Percentiles rank a stretch among this genome's conserved stretches.
phyloP scores from a whole-genome alignment of 2,113 vertebrate species.

The Rhinogobius similis region DNA sequence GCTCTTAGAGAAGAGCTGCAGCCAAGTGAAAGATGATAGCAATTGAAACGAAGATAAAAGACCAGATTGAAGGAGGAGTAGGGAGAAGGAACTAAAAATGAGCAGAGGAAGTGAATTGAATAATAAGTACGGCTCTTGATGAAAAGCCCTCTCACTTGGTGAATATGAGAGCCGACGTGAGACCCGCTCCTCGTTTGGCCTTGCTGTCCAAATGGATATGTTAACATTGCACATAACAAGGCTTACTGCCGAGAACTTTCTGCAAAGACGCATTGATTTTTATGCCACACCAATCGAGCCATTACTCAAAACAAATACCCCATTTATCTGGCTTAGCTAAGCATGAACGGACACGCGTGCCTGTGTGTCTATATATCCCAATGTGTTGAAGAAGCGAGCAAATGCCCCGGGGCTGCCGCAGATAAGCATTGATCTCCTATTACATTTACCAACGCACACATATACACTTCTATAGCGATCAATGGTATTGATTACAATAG shows the following conservation, averaged over 20 bases:
- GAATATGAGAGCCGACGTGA: conserved; percentile 56
- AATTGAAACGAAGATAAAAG: conserved; percentile 60
- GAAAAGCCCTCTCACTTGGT: conserved; percentile 58
- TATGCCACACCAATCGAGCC: conserved; percentile 66
- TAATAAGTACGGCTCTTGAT: conserved; percentile 65
- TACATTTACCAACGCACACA: conserved; percentile 47
- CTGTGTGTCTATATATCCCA: conserved; percentile 13
- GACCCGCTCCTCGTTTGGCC: conserved; percentile 54
- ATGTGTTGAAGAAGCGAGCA: conserved; percentile 48
- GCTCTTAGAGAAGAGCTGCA: conserved; percentile 18
- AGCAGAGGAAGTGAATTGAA: conserved; percentile 50
- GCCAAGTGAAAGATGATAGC: conserved; percentile 50
- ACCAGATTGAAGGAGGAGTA: conserved; percentile 43
- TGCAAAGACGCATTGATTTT: conserved; percentile 73
- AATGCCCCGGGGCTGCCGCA: conserved; percentile 53
- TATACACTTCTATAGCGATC: conserved; percentile 43
- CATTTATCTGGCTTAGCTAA: conserved; percentile 73
- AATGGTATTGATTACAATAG: conserved; percentile 52
- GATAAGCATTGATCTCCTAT: conserved; percentile 69
- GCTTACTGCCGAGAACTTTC: conserved; percentile 60
- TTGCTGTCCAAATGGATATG: conserved; percentile 68
- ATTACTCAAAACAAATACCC: conserved; percentile 80
- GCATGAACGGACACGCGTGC: conserved; percentile 49
- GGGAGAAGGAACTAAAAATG: conserved; percentile 39
- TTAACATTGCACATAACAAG: conserved; percentile 68